A percentile compares a stretch with the other conserved stretches of the same genome.
Conservation (phyloP, 2,113 vertebrate genomes). For the Madoqua kirkii region DNA sequence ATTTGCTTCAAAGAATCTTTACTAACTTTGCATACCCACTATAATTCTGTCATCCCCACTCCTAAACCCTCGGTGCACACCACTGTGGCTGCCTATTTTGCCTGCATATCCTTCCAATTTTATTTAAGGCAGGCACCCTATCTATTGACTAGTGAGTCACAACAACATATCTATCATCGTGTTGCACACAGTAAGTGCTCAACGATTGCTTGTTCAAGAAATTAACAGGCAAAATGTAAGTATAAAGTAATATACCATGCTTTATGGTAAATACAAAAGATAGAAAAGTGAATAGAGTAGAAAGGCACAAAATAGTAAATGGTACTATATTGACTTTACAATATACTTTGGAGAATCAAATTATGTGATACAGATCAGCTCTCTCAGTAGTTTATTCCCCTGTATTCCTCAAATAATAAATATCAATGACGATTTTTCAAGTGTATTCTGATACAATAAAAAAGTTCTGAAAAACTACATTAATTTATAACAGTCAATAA, state of each 20-base stretch:
- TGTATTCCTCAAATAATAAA: neutral
- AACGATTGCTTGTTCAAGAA: neutral
- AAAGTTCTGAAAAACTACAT: neutral
- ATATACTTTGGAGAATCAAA: neutral
- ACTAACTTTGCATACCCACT: neutral
- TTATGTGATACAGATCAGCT: neutral
- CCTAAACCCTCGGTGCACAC: too few relatives aligned
- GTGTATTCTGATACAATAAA: neutral
- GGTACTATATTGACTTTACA: neutral
- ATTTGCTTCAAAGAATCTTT: neutral
- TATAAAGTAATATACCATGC: neutral
- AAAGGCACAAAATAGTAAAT: neutral
- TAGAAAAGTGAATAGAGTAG: neutral
- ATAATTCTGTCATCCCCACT: neutral
- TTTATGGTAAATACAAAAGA: neutral
- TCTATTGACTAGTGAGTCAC: neutral
- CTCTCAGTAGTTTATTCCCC: neutral
- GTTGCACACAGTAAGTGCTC: neutral
- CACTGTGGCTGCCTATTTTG: neutral
- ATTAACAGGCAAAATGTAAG: neutral
- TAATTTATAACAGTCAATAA: neutral
- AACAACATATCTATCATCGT: neutral
- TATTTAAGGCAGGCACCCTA: neutral
- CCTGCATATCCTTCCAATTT: accelerated
- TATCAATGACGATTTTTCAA: neutral